A percentile compares a stretch with the other conserved stretches of the same genome.
phyloP scores from a whole-genome alignment of 1,140 invertebrate species.

The Contarinia nasturtii region DNA sequence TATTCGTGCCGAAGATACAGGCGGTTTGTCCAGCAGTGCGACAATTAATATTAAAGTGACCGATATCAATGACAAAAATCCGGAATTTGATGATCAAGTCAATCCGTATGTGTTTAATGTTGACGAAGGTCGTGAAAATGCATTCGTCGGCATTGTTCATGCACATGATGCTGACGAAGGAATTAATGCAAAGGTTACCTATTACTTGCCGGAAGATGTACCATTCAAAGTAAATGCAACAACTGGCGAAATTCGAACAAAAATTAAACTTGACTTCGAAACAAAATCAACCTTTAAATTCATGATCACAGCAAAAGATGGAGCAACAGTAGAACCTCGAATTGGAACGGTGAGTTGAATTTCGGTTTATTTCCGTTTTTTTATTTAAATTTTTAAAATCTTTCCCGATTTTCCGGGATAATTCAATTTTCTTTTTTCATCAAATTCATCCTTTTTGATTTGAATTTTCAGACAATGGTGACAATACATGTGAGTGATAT shows the following conservation, averaged over 20 bases:
- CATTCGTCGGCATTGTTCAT: slow-evolving; percentile 55
- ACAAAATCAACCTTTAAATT: slow-evolving; percentile 61
- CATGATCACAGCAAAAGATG: slow-evolving; percentile 74
- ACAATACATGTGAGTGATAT: not conserved
- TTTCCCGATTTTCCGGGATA: not conserved
- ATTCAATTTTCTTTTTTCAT: no score
- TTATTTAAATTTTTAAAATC: not conserved
- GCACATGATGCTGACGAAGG: slow-evolving; percentile 68
- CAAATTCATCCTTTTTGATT: no score
- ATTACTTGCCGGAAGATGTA: slow-evolving; percentile 53
- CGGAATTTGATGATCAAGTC: slow-evolving; percentile 47
- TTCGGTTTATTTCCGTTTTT: slow-evolving; percentile 42
- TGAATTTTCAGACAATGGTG: no score
- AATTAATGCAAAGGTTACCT: slow-evolving; percentile 39
- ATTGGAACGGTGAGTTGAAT: slow-evolving; percentile 69
- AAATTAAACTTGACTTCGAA: slow-evolving; percentile 64
- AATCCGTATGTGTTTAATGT: slow-evolving; percentile 62
- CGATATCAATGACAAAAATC: slow-evolving; percentile 80
- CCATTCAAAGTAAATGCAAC: slow-evolving; percentile 60
- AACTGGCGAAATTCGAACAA: slow-evolving; percentile 60
- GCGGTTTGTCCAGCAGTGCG: slow-evolving; percentile 58
- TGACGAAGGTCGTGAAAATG: slow-evolving; percentile 52
- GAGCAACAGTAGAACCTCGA: slow-evolving; percentile 62
- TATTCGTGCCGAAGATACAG: slow-evolving; percentile 69
- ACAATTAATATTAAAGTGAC: slow-evolving; percentile 75